Evolutionary conservation across 1,140 invertebrate species (phyloP), one percentile per base, ranked within the genome.

Genomic region (Tetranychus urticae): DNA sequence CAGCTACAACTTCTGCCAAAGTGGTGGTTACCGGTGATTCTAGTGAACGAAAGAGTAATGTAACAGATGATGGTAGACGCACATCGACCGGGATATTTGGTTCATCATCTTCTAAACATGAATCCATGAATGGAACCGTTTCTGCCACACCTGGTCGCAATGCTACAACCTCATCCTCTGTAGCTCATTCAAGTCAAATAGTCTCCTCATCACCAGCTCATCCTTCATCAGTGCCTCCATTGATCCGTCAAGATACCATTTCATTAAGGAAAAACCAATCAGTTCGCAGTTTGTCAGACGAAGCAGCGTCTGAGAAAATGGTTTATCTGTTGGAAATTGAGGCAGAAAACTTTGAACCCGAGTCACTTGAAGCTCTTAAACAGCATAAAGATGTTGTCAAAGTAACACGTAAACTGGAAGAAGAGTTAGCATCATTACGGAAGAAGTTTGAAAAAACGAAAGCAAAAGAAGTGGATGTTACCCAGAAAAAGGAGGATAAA

Each of bases 401-500:
- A 66, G 86, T 88, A 66, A 79, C 81, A 23, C 65, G 78, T 1
- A 88, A 93, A 70, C 70, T 90, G 31, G 85, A 90, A 46, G 87
- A 89, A 68, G 91, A 92, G 69, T 70, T 94, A 52, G 86, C 90
- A 64, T 76, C 78, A 47, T 68, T 93, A 54, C 76, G 80, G 54
- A 86, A 88, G 69, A 92, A 91, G 68, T 82, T 86, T 67, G 86
- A 90, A 62, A 90, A 89, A 74, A 78, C 79, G 23, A 64, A 65
- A 3, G 63, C 67, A 8, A 64, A 67, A 34, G 61, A 63, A 10
- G 65, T 67, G 39, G 65, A 67, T 35, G 59, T 67, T 1, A 66
- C 69, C 63, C 60, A 64, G 33, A 65, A 69, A 58, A 69, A 69
- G 56, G 68, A 69, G 45, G 71, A 72, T 48, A 70, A 67, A 47